These are phyloP conservation scores for Platalea minor DNA, from an alignment of 2,797 vertebrate genomes.

Conservation along the genomic window DNA sequence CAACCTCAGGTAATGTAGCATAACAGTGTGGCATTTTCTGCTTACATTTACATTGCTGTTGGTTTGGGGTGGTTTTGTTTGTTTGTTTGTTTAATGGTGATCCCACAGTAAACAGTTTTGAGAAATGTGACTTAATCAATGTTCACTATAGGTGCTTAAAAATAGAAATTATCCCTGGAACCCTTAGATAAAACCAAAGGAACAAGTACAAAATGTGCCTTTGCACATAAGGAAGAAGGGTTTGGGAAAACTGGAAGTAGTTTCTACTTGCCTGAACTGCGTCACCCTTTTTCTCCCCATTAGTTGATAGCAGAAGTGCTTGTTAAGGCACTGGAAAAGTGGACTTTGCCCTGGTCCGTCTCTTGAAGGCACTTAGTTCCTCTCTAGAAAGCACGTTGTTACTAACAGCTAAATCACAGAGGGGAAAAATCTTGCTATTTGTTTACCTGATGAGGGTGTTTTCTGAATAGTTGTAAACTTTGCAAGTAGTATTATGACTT, in stretches of 20 bases:
- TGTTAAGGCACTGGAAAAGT: background rate
- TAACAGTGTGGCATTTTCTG: background rate
- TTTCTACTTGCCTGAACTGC: background rate
- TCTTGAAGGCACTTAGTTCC: background rate
- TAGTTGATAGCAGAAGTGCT: constrained; percentile 16
- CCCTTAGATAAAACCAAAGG: background rate
- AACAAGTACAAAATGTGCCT: background rate
- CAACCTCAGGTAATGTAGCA: background rate
- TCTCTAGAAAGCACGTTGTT: background rate
- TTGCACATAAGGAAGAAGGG: background rate
- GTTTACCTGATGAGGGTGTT: background rate
- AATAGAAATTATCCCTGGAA: background rate
- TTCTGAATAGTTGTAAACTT: background rate
- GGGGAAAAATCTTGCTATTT: background rate
- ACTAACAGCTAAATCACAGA: background rate
- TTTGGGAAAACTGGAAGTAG: background rate
- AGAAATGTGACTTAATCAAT: background rate
- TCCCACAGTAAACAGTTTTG: background rate
- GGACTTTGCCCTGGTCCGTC: background rate
- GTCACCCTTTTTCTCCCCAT: background rate
- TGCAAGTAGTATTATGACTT: background rate
- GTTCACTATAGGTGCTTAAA: background rate
- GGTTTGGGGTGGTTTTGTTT: background rate
- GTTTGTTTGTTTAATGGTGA: background rate
- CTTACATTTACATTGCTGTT: background rate